Evolutionary conservation across 2,888 invertebrate genomes (phyloP).

Genomic region (Rhopalosiphum nymphaeae): DNA sequence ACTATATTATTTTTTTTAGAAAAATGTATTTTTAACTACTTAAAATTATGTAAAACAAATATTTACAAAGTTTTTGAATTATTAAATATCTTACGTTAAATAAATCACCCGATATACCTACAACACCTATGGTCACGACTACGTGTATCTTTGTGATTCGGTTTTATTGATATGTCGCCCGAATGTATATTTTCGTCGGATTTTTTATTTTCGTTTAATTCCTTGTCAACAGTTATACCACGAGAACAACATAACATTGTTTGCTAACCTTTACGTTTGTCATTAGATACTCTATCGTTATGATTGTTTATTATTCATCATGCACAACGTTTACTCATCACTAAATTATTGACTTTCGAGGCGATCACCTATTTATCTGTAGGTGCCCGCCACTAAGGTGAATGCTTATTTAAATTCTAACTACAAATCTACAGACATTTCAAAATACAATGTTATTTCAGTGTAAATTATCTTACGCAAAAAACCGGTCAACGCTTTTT

Average conservation of each 20-base stretch:
- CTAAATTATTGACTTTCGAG: neutral
- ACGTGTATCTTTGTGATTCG: neutral
- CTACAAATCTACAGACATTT: neutral
- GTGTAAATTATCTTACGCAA: neutral
- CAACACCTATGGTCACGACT: neutral
- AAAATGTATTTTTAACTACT: neutral
- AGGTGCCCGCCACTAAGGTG: neutral
- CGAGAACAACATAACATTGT: neutral
- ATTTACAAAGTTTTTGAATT: neutral
- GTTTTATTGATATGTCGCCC: neutral
- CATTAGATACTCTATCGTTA: too few species aligned
- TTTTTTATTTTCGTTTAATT: neutral
- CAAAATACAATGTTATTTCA: neutral
- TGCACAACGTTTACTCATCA: neutral
- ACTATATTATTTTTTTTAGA: neutral
- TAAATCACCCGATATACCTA: neutral
- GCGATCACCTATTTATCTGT: neutral
- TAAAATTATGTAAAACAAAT: neutral
- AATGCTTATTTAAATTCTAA: neutral
- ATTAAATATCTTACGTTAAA: neutral
- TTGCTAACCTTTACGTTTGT: too few species aligned
- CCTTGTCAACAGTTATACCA: neutral
- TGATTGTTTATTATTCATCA: neutral
- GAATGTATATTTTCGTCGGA: neutral
- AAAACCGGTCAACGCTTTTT: neutral